These are phyloP conservation scores for Oligia strigilis DNA, from an alignment of 2,888 invertebrate genomes.

Conservation along the genomic window DNA sequence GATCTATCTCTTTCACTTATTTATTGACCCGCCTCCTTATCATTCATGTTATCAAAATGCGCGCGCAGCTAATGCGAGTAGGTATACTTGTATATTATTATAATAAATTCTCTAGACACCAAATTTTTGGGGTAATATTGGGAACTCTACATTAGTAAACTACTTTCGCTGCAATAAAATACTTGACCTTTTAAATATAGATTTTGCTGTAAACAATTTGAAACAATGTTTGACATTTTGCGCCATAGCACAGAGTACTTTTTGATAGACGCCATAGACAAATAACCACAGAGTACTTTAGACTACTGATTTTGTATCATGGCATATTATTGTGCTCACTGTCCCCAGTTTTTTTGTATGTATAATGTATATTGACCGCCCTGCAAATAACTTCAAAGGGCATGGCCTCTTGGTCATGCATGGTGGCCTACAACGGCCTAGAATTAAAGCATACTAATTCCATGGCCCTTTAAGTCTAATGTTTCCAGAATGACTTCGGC, in stretches of 20 bases:
- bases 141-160: neutral
- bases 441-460: neutral
- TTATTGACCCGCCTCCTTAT: conserved; percentile 83
- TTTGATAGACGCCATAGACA: conserved; percentile 32
- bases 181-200: neutral
- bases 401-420: neutral
- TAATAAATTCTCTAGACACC: neutral
- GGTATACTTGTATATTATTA: neutral
- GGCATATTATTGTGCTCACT: no score
- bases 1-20: conserved; percentile 72
- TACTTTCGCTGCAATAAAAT: neutral
- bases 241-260: conserved; percentile 25
- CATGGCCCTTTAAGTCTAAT: neutral
- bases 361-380: no score
- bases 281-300: neutral
- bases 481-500: neutral
- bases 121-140: neutral
- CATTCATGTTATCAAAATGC: conserved; percentile 74
- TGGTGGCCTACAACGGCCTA: neutral
- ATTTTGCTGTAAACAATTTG: conserved; percentile 15
- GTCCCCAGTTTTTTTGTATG: no score
- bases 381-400: neutral
- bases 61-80: conserved; percentile 70
- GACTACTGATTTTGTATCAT: no score
- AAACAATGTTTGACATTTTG: conserved; percentile 23